Evolutionary conservation across 2,797 vertebrate genomes (phyloP), one percentile per base, ranked within the genome.

Genomic region (Esox masquinongy): DNA sequence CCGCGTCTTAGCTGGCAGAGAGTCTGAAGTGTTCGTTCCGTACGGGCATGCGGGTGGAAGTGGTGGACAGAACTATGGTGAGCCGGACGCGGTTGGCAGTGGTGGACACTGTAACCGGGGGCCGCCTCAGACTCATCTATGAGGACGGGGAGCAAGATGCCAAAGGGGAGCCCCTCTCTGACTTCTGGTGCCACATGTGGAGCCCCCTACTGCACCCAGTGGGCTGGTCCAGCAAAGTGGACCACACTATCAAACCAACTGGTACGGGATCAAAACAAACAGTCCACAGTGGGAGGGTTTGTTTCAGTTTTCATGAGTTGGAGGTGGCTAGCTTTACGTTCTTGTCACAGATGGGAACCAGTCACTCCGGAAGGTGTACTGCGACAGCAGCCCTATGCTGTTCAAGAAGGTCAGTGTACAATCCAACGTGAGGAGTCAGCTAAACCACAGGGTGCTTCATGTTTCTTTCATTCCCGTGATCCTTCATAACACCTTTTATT

Each of bases 141-240:
- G 92, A 93, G 15, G 97, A 98, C 0, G 95, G 94, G 0, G 95
- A 95, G 24, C 91, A 90, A 0, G 94, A 96, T 1, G 86, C 94
- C 0, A 92, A 82, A 0, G 95, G 95, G 0, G 95, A 97, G 72
- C 85, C 85, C 0, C 82, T 93, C 0, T 90, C 94, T 0, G 95
- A 97, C 70, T 97, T 99, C 88, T 99, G 98, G 98, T 99, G 98
- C 86, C 97, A 99, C 88, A 96, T 95, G 94, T 93, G 92, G 92
- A 98, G 97, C 85, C 96, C 97, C 0, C 90, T 99, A 50, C 90
- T 99, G 77, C 97, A 99, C 82, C 96, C 95, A 0, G 89, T 98
- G 15, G 96, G 97, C 76, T 99, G 98, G 98, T 98, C 98, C 50
- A 90, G 82, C 49, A 94, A 87, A 63, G 96, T 99, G n/a, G 97